A percentile compares a stretch with the other conserved stretches of the same genome.
These are phyloP conservation scores for Brachionus asplanchnoidis DNA, from an alignment of 1,140 invertebrate genomes.

Conservation along the genomic window DNA sequence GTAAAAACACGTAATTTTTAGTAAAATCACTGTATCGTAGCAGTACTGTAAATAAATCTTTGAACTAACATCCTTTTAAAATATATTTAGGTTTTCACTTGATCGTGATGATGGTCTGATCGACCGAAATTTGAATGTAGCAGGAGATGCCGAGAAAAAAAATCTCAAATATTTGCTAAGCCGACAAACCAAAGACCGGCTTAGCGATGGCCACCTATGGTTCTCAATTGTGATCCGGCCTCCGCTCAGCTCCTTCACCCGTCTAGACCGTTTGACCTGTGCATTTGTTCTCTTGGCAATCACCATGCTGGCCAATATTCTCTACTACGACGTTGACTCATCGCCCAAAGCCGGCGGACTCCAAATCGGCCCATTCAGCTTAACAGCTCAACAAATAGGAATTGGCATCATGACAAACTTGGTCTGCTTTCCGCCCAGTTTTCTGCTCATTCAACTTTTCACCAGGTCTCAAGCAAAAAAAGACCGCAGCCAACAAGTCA, in stretches of 20 bases:
- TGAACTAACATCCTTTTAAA: no score
- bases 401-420: slow-evolving; percentile 32
- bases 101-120: slow-evolving; percentile 56
- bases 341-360: background rate
- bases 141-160: background rate
- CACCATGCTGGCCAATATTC: slow-evolving; percentile 16
- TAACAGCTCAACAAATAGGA: slow-evolving; percentile 14
- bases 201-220: slow-evolving; percentile 35
- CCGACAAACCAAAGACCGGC: background rate
- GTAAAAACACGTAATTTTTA: no score
- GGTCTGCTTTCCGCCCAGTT: background rate
- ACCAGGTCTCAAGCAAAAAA: background rate
- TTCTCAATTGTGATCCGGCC: background rate
- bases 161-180: background rate
- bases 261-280: slow-evolving; percentile 6
- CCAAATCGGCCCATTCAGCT: background rate
- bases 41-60: no score
- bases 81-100: slow-evolving; percentile 50
- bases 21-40: no score
- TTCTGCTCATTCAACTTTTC: slow-evolving; percentile 25
- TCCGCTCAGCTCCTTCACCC: background rate
- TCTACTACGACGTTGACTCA: slow-evolving; percentile 13
- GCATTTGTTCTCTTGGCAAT: background rate
- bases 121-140: slow-evolving; percentile 49
- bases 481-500: background rate